These are phyloP conservation scores for Gavialis gangeticus DNA, from an alignment of 2,113 vertebrate genomes.

Conservation along the genomic window DNA sequence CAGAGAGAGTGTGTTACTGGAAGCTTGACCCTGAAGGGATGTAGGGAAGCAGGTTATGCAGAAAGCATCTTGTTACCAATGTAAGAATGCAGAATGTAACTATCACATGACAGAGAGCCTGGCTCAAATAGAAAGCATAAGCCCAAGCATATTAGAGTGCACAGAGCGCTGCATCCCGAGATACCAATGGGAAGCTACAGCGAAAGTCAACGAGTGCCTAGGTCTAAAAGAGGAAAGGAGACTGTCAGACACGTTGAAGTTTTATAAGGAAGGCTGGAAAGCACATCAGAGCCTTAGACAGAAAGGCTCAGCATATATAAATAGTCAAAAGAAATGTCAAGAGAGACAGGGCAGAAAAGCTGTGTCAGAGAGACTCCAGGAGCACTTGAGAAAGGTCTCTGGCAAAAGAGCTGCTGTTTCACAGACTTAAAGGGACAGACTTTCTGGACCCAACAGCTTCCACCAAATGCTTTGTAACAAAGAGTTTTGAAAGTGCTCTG, in stretches of 20 bases:
- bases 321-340: background rate
- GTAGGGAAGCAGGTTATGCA: constrained; percentile 60
- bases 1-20: background rate
- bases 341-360: background rate
- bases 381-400: background rate
- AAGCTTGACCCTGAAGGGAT: constrained; percentile 48
- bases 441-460: background rate
- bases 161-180: constrained; percentile 34
- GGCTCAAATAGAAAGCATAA: constrained; percentile 66
- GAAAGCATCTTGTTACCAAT: constrained; percentile 65
- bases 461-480: background rate
- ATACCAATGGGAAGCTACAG: background rate
- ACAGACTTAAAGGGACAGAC: background rate
- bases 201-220: background rate
- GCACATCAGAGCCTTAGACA: background rate
- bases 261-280: background rate
- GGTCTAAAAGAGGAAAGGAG: constrained; percentile 33
- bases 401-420: background rate
- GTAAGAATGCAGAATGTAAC: constrained; percentile 57
- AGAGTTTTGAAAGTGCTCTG: background rate
- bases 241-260: background rate
- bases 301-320: background rate
- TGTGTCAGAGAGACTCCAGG: background rate
- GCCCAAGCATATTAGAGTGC: constrained; percentile 42
- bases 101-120: constrained; percentile 65